Evolutionary conservation across 2,888 invertebrate species (phyloP).

Genomic region (Apoda limacodes): DNA sequence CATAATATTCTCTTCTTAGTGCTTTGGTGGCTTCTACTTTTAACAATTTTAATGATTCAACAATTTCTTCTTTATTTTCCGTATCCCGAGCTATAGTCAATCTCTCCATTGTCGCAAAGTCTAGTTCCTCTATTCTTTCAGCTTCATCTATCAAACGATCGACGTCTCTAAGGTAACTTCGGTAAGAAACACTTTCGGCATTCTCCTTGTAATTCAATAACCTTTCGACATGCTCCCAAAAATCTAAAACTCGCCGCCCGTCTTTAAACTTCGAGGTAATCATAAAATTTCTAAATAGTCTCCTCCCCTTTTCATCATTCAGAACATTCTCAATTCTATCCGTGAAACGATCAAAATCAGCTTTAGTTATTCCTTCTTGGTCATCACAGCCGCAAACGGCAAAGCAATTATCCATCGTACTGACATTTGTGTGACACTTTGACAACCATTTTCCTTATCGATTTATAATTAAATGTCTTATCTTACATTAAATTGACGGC

Average conservation of each 20-base stretch:
- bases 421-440: slow-evolving; percentile 33
- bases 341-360: slow-evolving; percentile 61
- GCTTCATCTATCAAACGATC: slow-evolving; percentile 47
- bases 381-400: slow-evolving; percentile 57
- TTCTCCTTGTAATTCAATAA: slow-evolving; percentile 40
- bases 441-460: slow-evolving; percentile 35
- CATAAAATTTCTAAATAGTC: slow-evolving; percentile 59
- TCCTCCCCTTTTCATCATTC: slow-evolving; percentile 54
- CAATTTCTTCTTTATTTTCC: slow-evolving; percentile 42
- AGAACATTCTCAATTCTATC: slow-evolving; percentile 64
- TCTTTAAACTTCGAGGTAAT: slow-evolving; percentile 47
- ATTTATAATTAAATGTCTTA: too few relatives aligned
- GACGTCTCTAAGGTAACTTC: slow-evolving; percentile 37
- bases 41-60: slow-evolving; percentile 38
- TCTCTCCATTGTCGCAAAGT: slow-evolving; percentile 53
- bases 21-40: slow-evolving; percentile 53
- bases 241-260: slow-evolving; percentile 44
- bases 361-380: slow-evolving; percentile 49
- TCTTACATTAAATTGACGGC: too few relatives aligned
- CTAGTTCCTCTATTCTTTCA: slow-evolving; percentile 52
- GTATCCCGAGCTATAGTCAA: slow-evolving; percentile 40
- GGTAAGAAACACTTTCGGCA: slow-evolving; percentile 37
- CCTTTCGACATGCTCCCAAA: slow-evolving; percentile 54
- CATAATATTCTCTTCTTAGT: slow-evolving; percentile 46
- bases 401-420: slow-evolving; percentile 61